Evolutionary conservation across 92 coral and sea anemone species (phyloP).

Genomic region (Porites lobata): DNA sequence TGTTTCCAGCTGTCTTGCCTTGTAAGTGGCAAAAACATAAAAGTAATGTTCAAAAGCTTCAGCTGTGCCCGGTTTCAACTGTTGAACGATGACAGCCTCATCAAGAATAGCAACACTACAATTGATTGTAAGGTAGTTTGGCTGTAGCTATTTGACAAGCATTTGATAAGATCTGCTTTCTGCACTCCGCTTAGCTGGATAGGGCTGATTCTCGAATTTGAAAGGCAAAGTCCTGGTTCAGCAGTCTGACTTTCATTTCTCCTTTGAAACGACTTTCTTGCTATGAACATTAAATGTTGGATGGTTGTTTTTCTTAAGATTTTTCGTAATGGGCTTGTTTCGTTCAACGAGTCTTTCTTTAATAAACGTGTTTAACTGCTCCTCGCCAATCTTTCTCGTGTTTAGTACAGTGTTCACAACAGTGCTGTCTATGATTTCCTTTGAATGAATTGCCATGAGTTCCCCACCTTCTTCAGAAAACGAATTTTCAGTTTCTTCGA

Average conservation of each 20-base stretch:
- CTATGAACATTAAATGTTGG: background rate
- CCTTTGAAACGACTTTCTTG: background rate
- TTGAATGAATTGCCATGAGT: conserved; percentile 70
- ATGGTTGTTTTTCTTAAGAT: conserved; percentile 27
- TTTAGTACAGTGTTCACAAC: conserved; percentile 59
- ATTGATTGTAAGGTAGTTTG: background rate
- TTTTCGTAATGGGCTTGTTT: conserved; percentile 44
- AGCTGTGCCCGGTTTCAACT: conserved; percentile 57
- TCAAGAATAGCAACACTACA: conserved; percentile 55
- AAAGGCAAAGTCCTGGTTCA: conserved; percentile 24
- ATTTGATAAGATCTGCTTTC: conserved; percentile 61
- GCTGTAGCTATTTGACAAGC: background rate
- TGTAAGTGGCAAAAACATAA: conserved; percentile 62
- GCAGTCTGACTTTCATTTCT: conserved; percentile 4
- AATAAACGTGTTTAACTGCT: conserved; percentile 43
- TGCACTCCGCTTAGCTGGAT: conserved; percentile 64
- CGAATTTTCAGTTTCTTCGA: conserved; percentile 70
- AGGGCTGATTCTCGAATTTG: conserved; percentile 63
- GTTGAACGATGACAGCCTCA: conserved; percentile 76
- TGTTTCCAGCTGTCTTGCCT: conserved; percentile 36
- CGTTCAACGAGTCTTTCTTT: conserved; percentile 53
- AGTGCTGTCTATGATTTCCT: conserved; percentile 45
- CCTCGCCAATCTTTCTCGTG: conserved; percentile 43
- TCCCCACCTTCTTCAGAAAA: conserved; percentile 62
- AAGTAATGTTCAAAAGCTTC: conserved; percentile 67